These are phyloP conservation scores for Emesis russula DNA, from an alignment of 2,888 invertebrate genomes.

Conservation along the genomic window DNA sequence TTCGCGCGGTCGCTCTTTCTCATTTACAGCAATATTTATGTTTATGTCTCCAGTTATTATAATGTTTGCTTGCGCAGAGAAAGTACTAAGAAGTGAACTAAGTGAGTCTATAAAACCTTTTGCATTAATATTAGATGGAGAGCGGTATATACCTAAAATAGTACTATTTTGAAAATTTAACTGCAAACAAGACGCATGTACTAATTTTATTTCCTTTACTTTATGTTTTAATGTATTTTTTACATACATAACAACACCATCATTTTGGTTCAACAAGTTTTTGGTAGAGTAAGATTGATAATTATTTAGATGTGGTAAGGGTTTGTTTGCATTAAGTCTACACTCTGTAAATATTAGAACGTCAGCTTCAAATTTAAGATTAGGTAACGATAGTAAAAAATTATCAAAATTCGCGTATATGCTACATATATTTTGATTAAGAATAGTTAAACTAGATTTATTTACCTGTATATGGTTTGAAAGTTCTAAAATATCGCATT, in stretches of 20 bases:
- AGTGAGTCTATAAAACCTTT: conserved; percentile 11
- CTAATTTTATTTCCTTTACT: conserved; percentile 9
- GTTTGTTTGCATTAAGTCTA: background rate
- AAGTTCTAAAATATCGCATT: background rate
- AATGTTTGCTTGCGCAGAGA: background rate
- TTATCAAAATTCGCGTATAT: conserved; percentile 8
- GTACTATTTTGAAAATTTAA: background rate
- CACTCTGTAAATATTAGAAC: conserved; percentile 15
- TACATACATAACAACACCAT: conserved; percentile 15
- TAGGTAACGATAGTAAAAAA: conserved; percentile 10
- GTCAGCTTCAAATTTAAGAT: background rate
- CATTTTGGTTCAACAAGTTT: conserved; percentile 10
- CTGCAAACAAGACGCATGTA: background rate
- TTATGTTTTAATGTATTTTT: background rate
- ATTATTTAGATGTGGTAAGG: conserved; percentile 3
- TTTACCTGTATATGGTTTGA: background rate
- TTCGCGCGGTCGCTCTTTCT: background rate
- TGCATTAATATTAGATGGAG: background rate
- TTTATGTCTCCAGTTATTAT: background rate
- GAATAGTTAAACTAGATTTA: conserved; percentile 1
- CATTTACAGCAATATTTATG: background rate
- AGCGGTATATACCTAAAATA: too few relatives aligned
- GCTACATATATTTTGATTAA: conserved; percentile 9
- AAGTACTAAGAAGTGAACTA: background rate
- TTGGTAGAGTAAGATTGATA: background rate